Percentiles rank a stretch among this genome's conserved stretches.
phyloP scores from a whole-genome alignment of 2,797 vertebrate genomes.

The Aphelocoma californica region DNA sequence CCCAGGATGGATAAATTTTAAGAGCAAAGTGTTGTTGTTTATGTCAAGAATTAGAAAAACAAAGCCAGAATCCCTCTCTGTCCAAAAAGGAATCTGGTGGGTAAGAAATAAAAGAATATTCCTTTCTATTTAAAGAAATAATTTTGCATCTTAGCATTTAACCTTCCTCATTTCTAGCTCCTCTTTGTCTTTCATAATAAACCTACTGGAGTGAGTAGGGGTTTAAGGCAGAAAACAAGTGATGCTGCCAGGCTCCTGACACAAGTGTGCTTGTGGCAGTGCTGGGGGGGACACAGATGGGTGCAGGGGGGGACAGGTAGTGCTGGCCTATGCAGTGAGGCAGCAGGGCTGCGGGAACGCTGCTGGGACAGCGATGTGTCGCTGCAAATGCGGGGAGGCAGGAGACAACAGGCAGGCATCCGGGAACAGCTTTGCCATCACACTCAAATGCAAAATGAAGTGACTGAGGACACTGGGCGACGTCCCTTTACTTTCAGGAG shows the following conservation, averaged over 20 bases:
- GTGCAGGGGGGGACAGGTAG: neutral
- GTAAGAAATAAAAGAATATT: neutral
- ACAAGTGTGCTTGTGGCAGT: neutral
- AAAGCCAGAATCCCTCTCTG: neutral
- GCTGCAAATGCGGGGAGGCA: neutral
- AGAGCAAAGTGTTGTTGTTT: neutral
- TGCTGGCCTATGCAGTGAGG: neutral
- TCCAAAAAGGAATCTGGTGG: neutral
- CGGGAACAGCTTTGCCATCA: neutral
- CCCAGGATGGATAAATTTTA: neutral
- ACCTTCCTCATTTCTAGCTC: neutral
- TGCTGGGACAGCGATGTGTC: neutral
- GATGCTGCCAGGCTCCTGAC: neutral
- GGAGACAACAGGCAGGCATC: neutral
- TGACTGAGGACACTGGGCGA: accelerated
- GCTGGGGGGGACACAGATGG: neutral
- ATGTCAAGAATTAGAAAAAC: neutral
- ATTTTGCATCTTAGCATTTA: neutral
- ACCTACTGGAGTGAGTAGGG: neutral
- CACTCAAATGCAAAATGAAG: neutral
- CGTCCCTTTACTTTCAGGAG: neutral
- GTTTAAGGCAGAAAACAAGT: neutral
- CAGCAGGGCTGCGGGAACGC: neutral
- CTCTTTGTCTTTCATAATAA: neutral
- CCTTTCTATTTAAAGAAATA: neutral